These are phyloP conservation scores for Eclectus roratus DNA, from an alignment of 2,113 vertebrate genomes.

Conservation along the genomic window DNA sequence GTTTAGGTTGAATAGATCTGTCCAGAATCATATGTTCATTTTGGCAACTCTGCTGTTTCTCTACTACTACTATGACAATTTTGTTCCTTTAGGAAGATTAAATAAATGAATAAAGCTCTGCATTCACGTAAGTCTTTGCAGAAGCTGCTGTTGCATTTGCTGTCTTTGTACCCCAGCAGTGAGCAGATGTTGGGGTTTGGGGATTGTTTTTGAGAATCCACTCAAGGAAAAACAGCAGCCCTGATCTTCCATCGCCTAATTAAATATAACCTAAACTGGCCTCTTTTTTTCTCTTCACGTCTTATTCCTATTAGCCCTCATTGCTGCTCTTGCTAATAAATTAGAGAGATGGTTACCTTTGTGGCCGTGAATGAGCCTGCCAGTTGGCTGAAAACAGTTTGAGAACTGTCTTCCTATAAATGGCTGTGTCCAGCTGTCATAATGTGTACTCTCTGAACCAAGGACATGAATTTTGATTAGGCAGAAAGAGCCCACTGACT, in stretches of 20 bases:
- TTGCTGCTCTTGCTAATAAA: background rate
- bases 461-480: background rate
- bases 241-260: background rate
- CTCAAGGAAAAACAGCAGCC: background rate
- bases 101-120: background rate
- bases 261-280: background rate
- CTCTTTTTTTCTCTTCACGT: background rate
- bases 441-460: background rate
- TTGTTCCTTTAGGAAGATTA: background rate
- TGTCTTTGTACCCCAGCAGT: background rate
- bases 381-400: background rate
- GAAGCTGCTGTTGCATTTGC: background rate
- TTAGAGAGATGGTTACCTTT: background rate
- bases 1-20: conserved; percentile 38
- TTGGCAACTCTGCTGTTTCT: background rate
- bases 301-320: background rate
- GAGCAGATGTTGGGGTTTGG: background rate
- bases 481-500: background rate
- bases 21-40: conserved; percentile 24
- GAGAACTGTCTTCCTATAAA: background rate
- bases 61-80: background rate
- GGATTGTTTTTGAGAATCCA: background rate
- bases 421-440: background rate
- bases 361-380: background rate
- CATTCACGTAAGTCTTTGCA: background rate